Evolutionary conservation across 2,797 vertebrate species (phyloP).

Genomic region (Aphelocoma californica): DNA sequence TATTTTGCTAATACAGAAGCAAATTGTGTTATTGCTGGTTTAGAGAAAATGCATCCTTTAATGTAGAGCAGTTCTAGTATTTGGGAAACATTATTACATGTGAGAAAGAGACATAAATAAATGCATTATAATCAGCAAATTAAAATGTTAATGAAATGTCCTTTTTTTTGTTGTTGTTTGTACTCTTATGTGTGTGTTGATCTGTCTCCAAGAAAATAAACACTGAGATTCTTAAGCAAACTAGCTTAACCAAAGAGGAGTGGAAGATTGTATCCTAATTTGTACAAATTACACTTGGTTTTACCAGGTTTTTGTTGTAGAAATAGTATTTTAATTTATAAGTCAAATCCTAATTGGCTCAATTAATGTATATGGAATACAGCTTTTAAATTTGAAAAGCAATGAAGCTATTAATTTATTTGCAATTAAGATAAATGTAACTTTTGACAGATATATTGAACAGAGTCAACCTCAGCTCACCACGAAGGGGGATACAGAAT

Average conservation of each 20-base stretch:
- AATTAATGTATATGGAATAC: background rate
- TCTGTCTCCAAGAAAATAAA: background rate
- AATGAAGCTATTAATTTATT: slow-evolving; percentile 15
- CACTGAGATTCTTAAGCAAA: background rate
- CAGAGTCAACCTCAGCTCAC: slow-evolving; percentile 75
- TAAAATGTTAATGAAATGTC: background rate
- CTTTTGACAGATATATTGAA: slow-evolving; percentile 81
- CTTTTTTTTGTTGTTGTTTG: background rate
- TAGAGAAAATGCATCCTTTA: background rate
- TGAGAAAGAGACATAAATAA: background rate
- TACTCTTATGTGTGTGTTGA: background rate
- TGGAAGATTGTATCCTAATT: background rate
- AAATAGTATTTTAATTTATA: background rate
- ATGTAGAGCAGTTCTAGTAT: background rate
- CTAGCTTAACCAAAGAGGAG: background rate
- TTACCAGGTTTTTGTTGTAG: slow-evolving; percentile 1
- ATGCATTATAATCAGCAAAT: background rate
- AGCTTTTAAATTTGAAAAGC: slow-evolving; percentile 30
- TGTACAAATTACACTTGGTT: background rate
- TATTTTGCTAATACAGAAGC: background rate
- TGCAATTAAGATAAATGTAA: slow-evolving; percentile 57
- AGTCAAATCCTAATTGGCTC: background rate
- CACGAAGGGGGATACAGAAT: slow-evolving; percentile 78
- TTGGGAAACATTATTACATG: background rate
- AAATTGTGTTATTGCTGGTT: background rate